phyloP scores from a whole-genome alignment of 2,113 vertebrate genomes.

The Thalassoma bifasciatum region DNA sequence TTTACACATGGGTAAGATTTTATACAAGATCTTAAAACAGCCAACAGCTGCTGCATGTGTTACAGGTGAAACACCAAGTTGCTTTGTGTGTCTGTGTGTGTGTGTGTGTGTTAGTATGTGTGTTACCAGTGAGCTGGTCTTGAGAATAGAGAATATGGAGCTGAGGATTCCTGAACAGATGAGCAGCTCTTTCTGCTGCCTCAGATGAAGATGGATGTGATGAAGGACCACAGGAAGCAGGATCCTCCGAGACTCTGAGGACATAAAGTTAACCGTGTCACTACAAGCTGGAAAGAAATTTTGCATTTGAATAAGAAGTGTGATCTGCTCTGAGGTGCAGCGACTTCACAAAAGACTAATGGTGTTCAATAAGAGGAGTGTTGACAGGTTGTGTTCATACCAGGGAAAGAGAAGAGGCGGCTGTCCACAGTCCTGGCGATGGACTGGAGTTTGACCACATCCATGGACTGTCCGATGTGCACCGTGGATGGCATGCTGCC shows the following conservation, averaged over 20 bases:
- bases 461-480: conserved; percentile 96
- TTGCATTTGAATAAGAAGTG: too few species aligned
- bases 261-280: neutral
- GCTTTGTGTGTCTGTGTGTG: neutral
- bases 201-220: conserved; percentile 96
- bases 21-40: too few species aligned
- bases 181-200: conserved; percentile 97
- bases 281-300: conserved; percentile 68
- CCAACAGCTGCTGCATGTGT: too few species aligned
- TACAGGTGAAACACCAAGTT: too few species aligned
- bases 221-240: conserved; percentile 96
- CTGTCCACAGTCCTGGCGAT: conserved; percentile 97
- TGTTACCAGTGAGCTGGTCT: conserved; percentile 84
- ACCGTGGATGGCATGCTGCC: conserved; percentile 97
- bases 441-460: conserved; percentile 95
- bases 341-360: too few species aligned
- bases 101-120: conserved; percentile 23
- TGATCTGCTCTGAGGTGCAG: conserved; percentile 56
- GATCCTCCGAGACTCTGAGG: conserved; percentile 93
- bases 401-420: conserved; percentile 95
- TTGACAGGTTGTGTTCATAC: conserved; percentile 65
- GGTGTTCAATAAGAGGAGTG: too few species aligned
- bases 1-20: too few species aligned
- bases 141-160: conserved; percentile 98
- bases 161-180: conserved; percentile 98